A percentile compares a stretch with the other conserved stretches of the same genome.
phyloP scores from a whole-genome alignment of 2,113 vertebrate genomes.

The Hypanus sabinus region DNA sequence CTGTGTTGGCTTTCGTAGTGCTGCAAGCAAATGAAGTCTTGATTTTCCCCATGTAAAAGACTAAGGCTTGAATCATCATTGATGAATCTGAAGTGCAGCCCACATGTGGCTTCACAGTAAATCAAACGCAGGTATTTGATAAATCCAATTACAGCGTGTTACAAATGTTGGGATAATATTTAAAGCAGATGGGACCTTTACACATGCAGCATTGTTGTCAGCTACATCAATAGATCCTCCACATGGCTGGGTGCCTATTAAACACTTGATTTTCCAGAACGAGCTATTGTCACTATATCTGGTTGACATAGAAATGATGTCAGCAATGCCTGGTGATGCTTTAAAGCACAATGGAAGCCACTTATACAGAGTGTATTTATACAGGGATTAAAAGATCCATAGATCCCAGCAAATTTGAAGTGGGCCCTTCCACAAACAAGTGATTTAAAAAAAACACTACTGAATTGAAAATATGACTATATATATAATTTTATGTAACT shows the following conservation, averaged over 20 bases:
- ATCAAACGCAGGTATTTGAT: conserved; percentile 60
- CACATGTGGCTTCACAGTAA: conserved; percentile 77
- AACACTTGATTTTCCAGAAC: not conserved
- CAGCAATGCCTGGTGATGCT: not conserved
- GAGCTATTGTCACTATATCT: not conserved
- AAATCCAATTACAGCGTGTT: conserved; percentile 28
- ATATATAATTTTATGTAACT: not conserved
- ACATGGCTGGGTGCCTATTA: not conserved
- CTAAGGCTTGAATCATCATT: conserved; percentile 77
- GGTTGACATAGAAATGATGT: not conserved
- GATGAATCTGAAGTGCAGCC: conserved; percentile 76
- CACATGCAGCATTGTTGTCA: not conserved
- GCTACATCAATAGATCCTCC: not conserved
- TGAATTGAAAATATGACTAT: not conserved
- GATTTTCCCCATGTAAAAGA: conserved; percentile 78
- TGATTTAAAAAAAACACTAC: not conserved
- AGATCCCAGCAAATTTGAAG: too few species aligned
- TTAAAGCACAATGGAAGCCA: not conserved
- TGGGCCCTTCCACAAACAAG: not conserved
- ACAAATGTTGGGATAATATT: conserved; percentile 32
- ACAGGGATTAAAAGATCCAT: not conserved
- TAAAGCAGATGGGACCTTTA: conserved; percentile 27
- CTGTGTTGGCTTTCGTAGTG: conserved; percentile 79
- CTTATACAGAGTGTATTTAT: not conserved
- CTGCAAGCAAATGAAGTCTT: conserved; percentile 80